phyloP scores from a whole-genome alignment of 2,113 vertebrate species.

The Australoheros scitulus region DNA sequence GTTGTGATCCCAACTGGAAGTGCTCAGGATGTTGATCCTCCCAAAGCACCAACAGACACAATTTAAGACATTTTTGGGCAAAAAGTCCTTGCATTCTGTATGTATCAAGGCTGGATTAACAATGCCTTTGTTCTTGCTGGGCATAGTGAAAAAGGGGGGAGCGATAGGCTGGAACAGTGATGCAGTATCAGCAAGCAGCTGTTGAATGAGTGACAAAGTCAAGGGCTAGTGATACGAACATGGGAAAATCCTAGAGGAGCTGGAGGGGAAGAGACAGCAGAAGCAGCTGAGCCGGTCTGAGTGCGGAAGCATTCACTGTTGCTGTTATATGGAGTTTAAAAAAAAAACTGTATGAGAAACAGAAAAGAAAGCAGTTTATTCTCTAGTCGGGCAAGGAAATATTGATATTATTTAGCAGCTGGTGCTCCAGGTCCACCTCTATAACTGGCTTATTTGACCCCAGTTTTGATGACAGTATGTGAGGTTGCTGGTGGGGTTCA shows the following conservation, averaged over 20 bases:
- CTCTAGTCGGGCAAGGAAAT: conserved; percentile 39
- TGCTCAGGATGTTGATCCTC: conserved; percentile 75
- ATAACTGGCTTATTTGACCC: conserved; percentile 21
- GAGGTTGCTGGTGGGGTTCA: conserved; percentile 52
- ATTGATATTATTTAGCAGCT: conserved; percentile 44
- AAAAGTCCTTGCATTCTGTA: conserved; percentile 78
- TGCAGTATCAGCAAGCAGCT: conserved; percentile 87
- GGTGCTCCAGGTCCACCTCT: not conserved
- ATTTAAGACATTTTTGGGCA: conserved; percentile 55
- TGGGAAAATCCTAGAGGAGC: conserved; percentile 83
- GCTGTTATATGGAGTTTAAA: conserved; percentile 34
- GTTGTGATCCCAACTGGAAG: conserved; percentile 71
- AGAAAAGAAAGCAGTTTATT: conserved; percentile 52
- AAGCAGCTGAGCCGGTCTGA: conserved; percentile 77
- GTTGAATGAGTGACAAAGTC: conserved; percentile 88
- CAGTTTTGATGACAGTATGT: conserved; percentile 37
- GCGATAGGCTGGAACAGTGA: conserved; percentile 71
- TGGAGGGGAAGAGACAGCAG: conserved; percentile 79
- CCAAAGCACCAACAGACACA: conserved; percentile 64
- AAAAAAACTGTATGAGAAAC: conserved; percentile 42
- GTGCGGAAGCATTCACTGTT: conserved; percentile 49
- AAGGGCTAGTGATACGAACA: conserved; percentile 86
- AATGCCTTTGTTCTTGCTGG: conserved; percentile 75
- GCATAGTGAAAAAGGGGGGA: conserved; percentile 66
- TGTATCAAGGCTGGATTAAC: conserved; percentile 73